Evolutionary conservation across 2,113 vertebrate genomes (phyloP).

Genomic region (Tinamus guttatus): DNA sequence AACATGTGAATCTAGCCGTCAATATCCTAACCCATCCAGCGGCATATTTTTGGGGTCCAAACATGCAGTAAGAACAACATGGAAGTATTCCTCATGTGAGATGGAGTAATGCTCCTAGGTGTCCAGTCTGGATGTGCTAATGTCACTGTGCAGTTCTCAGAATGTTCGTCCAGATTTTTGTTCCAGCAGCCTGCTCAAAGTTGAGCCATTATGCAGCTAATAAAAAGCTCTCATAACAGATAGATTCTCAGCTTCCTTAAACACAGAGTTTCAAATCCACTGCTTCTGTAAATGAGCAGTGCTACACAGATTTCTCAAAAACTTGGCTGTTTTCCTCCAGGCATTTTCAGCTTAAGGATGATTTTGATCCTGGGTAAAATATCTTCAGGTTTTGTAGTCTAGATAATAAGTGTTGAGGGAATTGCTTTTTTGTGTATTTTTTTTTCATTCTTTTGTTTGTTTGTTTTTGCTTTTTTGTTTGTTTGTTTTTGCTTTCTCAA

Average conservation of each 20-base stretch:
- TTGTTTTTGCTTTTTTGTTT: not conserved
- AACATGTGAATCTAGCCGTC: not conserved
- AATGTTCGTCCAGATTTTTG: accelerated
- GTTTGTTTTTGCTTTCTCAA: not conserved
- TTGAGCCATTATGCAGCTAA: not conserved
- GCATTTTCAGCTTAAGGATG: too few species aligned
- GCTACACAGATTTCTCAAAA: not conserved
- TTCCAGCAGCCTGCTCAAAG: not conserved
- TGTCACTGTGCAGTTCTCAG: not conserved
- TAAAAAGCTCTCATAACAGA: not conserved
- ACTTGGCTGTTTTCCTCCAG: not conserved
- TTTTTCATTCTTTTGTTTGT: not conserved
- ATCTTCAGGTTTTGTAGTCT: too few species aligned
- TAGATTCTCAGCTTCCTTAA: not conserved
- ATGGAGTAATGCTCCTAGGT: not conserved
- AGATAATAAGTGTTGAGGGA: not conserved
- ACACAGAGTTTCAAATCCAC: not conserved
- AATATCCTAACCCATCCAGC: not conserved
- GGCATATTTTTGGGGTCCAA: not conserved
- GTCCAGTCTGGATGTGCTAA: not conserved
- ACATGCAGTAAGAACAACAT: not conserved
- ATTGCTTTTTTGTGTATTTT: not conserved
- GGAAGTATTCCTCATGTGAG: not conserved
- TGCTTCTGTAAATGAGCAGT: not conserved
- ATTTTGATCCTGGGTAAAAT: too few species aligned